phyloP scores from a whole-genome alignment of 92 coral and sea anemone genomes.

The Palythoa caribaeorum region DNA sequence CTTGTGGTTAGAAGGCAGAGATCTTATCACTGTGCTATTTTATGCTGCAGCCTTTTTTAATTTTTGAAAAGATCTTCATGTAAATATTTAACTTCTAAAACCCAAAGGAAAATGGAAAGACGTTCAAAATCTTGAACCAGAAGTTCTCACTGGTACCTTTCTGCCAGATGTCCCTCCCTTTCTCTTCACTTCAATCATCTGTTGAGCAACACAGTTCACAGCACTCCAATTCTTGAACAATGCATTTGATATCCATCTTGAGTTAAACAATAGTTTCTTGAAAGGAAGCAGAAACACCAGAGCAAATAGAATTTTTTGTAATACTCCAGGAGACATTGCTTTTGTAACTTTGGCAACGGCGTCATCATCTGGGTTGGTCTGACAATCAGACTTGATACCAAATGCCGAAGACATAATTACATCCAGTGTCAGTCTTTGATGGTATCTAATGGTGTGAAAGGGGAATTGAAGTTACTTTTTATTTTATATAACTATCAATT shows the following conservation, averaged over 20 bases:
- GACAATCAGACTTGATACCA: slow-evolving; percentile 36
- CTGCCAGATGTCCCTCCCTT: slow-evolving; percentile 6
- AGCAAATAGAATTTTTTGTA: slow-evolving; percentile 22
- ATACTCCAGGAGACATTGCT: background rate
- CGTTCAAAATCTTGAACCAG: too few relatives aligned
- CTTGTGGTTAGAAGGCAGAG: too few relatives aligned
- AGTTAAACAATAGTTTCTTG: background rate
- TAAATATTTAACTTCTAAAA: too few relatives aligned
- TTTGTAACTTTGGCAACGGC: slow-evolving; percentile 13
- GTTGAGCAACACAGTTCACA: background rate
- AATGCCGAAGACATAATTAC: slow-evolving; percentile 47
- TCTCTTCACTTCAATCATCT: slow-evolving; percentile 36
- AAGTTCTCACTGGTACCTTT: background rate
- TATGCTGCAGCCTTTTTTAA: too few relatives aligned
- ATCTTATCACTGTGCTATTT: too few relatives aligned
- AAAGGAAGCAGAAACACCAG: slow-evolving; percentile 25
- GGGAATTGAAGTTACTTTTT: background rate
- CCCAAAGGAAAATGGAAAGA: too few relatives aligned
- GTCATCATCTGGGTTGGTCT: slow-evolving; percentile 25
- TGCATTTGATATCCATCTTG: slow-evolving; percentile 20
- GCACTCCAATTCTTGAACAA: background rate
- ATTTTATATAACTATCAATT: too few relatives aligned
- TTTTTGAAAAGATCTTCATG: too few relatives aligned
- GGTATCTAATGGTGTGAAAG: background rate
- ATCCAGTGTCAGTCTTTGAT: slow-evolving; percentile 41